These are phyloP conservation scores for Phylloscopus trochilus DNA, from an alignment of 2,113 vertebrate species.

Conservation along the genomic window DNA sequence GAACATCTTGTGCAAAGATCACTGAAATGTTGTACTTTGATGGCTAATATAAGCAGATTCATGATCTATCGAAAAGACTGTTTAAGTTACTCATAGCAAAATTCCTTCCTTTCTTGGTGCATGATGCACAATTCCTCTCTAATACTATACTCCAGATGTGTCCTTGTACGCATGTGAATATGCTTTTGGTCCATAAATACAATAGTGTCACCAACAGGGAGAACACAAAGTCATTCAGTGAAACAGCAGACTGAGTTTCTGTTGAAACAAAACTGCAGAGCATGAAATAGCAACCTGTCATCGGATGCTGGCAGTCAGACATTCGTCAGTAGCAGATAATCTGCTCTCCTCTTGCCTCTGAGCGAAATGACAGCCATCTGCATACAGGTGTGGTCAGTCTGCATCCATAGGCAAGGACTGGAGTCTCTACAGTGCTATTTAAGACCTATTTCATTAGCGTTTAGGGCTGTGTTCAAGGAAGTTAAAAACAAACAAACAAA, in stretches of 20 bases:
- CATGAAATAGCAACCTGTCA: conserved; percentile 70
- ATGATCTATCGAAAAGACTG: background rate
- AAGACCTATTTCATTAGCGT: background rate
- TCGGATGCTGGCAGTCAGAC: conserved; percentile 27
- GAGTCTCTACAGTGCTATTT: rapidly evolving
- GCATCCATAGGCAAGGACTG: background rate
- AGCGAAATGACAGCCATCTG: conserved; percentile 26
- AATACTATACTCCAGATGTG: background rate
- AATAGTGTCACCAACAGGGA: background rate
- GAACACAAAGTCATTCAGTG: conserved; percentile 8
- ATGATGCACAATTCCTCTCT: background rate
- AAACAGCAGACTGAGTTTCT: conserved; percentile 53
- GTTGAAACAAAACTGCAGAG: conserved; percentile 63
- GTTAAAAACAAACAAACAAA: too few relatives aligned
- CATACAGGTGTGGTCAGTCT: background rate
- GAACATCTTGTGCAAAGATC: background rate
- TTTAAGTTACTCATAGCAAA: background rate
- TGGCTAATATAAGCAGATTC: background rate
- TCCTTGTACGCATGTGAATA: conserved; percentile 26
- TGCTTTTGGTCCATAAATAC: background rate
- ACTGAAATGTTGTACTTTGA: background rate
- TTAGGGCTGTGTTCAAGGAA: background rate
- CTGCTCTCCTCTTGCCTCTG: conserved; percentile 19
- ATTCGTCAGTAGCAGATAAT: conserved; percentile 31
- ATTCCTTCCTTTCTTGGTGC: background rate